Conservation (phyloP, 1,140 invertebrate species). For the Nebria ingens region DNA sequence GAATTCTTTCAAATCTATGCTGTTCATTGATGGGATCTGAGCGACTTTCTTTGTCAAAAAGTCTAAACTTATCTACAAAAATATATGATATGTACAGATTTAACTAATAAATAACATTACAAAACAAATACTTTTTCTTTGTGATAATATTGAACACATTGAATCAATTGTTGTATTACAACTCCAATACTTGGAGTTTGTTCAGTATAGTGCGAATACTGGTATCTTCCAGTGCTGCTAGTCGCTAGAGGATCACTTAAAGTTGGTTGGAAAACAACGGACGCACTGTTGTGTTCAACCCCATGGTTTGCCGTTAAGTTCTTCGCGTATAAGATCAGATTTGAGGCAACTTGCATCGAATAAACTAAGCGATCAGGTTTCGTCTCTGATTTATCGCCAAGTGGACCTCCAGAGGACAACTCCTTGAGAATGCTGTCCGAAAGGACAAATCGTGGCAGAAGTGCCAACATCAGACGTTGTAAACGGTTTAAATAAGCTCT, state of each 20-base stretch:
- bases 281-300: constrained; percentile 40
- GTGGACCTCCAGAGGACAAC: constrained; percentile 10
- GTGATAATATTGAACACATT: constrained; percentile 42
- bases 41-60: constrained; percentile 32
- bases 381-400: constrained; percentile 20
- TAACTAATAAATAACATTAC: neutral
- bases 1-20: constrained; percentile 35
- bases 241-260: constrained; percentile 29
- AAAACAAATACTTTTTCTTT: constrained; percentile 33
- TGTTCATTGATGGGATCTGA: constrained; percentile 35
- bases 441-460: constrained; percentile 56
- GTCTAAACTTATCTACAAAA: constrained; percentile 26
- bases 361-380: constrained; percentile 27
- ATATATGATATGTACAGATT: neutral
- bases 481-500: constrained; percentile 47
- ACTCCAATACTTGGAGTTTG: constrained; percentile 35
- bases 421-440: constrained; percentile 29
- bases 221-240: constrained; percentile 16
- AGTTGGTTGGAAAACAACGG: constrained; percentile 35
- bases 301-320: constrained; percentile 44
- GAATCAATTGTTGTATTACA: constrained; percentile 43
- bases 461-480: constrained; percentile 56
- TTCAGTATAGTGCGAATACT: constrained; percentile 19
- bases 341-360: constrained; percentile 50
- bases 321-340: constrained; percentile 55